Conservation (phyloP, 2,888 invertebrate genomes). For the Caenorhabditis panamensis region DNA sequence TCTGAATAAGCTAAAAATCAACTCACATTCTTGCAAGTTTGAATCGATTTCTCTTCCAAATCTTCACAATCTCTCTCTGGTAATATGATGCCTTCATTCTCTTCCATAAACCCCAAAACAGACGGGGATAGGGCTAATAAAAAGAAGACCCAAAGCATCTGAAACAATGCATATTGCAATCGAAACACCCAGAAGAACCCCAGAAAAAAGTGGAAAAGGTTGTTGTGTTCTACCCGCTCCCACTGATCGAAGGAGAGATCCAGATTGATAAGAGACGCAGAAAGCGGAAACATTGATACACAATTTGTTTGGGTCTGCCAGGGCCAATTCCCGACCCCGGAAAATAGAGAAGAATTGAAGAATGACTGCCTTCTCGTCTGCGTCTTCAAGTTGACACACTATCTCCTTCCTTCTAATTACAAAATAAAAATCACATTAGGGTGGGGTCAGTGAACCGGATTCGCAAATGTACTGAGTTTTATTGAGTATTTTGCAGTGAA, state of each 20-base stretch:
- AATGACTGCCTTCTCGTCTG: conserved; percentile 13
- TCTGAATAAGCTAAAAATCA: not conserved
- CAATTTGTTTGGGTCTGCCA: too few relatives aligned
- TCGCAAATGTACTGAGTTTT: not conserved
- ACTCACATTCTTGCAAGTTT: conserved; percentile 53
- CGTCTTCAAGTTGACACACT: conserved; percentile 9
- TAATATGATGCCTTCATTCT: conserved; percentile 26
- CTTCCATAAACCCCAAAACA: conserved; percentile 35
- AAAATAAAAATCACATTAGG: conserved; percentile 37
- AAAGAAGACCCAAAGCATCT: not conserved
- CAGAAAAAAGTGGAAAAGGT: not conserved
- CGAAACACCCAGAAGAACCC: not conserved
- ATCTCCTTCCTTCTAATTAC: conserved; percentile 10
- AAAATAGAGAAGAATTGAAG: too few relatives aligned
- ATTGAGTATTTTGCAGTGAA: not conserved
- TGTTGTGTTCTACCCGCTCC: not conserved
- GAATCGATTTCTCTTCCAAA: conserved; percentile 44
- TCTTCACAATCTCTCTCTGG: conserved; percentile 25
- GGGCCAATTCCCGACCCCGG: too few relatives aligned
- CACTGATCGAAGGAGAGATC: not conserved
- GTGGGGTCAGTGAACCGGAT: conserved; percentile 21
- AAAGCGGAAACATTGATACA: conserved; percentile 47
- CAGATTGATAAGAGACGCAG: not conserved
- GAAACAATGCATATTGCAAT: not conserved
- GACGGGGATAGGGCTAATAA: not conserved